These are phyloP conservation scores for Gambelia wislizenii DNA, from an alignment of 2,797 vertebrate genomes.

Conservation along the genomic window DNA sequence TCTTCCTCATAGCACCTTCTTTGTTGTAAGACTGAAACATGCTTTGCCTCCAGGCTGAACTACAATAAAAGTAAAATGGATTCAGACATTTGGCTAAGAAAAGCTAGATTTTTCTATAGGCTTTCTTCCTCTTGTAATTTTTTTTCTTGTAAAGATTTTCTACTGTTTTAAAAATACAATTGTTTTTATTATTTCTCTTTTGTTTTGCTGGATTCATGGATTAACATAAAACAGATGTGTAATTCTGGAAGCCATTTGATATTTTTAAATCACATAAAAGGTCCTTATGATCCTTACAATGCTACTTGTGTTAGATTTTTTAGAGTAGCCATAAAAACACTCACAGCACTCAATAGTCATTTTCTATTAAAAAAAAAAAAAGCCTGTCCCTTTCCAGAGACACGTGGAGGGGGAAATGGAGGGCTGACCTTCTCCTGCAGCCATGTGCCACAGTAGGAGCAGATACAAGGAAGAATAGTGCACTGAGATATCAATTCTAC, in stretches of 20 bases:
- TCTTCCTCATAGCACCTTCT: conserved; percentile 75
- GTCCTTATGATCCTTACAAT: conserved; percentile 4
- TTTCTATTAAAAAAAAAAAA: neutral
- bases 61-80: conserved; percentile 79
- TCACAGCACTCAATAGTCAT: neutral
- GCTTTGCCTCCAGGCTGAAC: conserved; percentile 72
- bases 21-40: conserved; percentile 75
- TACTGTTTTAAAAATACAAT: conserved; percentile 53
- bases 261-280: conserved; percentile 9
- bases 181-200: conserved; percentile 70
- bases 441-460: neutral
- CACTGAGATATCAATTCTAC: neutral
- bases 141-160: conserved; percentile 65
- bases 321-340: conserved; percentile 7
- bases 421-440: neutral
- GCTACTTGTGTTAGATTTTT: conserved; percentile 19
- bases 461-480: neutral
- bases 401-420: neutral
- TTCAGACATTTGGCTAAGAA: conserved; percentile 70
- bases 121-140: conserved; percentile 59
- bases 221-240: conserved; percentile 62
- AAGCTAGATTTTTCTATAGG: conserved; percentile 64
- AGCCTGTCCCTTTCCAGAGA: neutral
- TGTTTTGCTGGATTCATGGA: conserved; percentile 61
- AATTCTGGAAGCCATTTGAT: conserved; percentile 57